Base-by-base conservation (phyloP, 2,113 vertebrate genomes). In the Phycodurus eques region DNA sequence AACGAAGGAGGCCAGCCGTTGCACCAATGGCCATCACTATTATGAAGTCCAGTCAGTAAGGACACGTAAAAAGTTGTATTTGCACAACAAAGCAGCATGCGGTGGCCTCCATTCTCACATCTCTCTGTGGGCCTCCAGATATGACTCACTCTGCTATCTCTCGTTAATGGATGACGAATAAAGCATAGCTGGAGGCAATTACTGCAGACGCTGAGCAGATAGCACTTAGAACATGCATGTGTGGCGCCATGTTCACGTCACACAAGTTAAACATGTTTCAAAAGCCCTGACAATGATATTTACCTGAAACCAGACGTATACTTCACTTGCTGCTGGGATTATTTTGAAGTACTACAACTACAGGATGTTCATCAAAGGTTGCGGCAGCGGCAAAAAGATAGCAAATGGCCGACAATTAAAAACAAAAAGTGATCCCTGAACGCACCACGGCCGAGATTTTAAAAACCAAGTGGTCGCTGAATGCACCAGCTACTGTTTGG, bases 131-230 rank as follows among this genome's bases (percentile, higher is more conserved):
- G 71, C 66, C 35, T 63, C 73, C 62, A 70, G 67, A 73, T 51
- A 71, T 83, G 90, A 89, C 75, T 89, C 90, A 87, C 78, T 81
- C 8, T 67, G 74, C 54, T 33, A 64, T 84, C 71, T 76, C 15
- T 80, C 46, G 69, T 75, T 88, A 89, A 87, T 83, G 85, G 86
- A 78, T 88, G 79, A 92, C 74, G 69, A 85, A 86, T 71, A 70
- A 81, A 84, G 68, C 8, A 53, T 71, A 31, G 80, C 79, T 75
- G 67, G 78, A 74, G 86, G 73, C 80, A 87, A 82, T 86, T 72
- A 88, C 86, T 76, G 82, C 78, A 81, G 69, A 54, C 14, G 27
- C 73, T 14, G 4, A 67, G 72, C 53, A 65, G 71, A 70, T 20
- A 62, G n/a, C 59, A 74, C 56, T 43, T 65, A 72, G 8, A 54